Base-by-base conservation (phyloP, 37 sponge, comb jelly and placozoan species). In the Beroe forskalii region DNA sequence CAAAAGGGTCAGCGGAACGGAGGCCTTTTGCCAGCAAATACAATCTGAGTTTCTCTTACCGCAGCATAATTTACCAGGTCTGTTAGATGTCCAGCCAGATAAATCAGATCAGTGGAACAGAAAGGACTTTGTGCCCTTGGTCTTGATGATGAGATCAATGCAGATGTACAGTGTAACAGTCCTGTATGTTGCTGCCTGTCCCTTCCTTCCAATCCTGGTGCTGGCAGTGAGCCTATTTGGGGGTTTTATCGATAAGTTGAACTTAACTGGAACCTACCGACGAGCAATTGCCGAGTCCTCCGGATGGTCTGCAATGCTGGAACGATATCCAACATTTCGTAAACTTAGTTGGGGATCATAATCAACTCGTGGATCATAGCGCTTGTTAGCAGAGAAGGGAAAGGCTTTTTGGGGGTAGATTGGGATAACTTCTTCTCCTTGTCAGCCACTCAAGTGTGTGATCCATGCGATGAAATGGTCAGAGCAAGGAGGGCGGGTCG, bases 171-270 rank as follows among this genome's bases (percentile, higher is more conserved):
- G 86, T 80, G 3, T 80, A 6, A 24, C 35, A 1, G 44, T 80
- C 30, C 1, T 80, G 55, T 80, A 80, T 38, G 30, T 37, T 4
- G 86, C 86, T 6, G 86, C 86, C n/a, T 80, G 86, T 44, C 86
- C 86, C 17, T 9, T 40, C 6, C 6, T 37, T 20, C 30, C 86
- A 23, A n/a, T 37, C 17, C 43, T 80, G 1, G n/a, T 44, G 3
- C 86, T 80, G 19, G 20, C 9, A 19, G 0, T 80, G 1, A 48
- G 42, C 28, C 12, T 80, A 24, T 14, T 80, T 2, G 72, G 72
- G 19, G 19, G 12, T 32, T 36, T 14, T 69, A 17, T 69, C 14
- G 72, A 69, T 37, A 69, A 37, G 72, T 19, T 14, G 4, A 69
- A 36, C 37, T 69, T 69, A 4, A 69, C 72, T 9, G 38, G 39